These are phyloP conservation scores for Aptenodytes forsteri DNA, from an alignment of 2,113 vertebrate species.

Conservation along the genomic window DNA sequence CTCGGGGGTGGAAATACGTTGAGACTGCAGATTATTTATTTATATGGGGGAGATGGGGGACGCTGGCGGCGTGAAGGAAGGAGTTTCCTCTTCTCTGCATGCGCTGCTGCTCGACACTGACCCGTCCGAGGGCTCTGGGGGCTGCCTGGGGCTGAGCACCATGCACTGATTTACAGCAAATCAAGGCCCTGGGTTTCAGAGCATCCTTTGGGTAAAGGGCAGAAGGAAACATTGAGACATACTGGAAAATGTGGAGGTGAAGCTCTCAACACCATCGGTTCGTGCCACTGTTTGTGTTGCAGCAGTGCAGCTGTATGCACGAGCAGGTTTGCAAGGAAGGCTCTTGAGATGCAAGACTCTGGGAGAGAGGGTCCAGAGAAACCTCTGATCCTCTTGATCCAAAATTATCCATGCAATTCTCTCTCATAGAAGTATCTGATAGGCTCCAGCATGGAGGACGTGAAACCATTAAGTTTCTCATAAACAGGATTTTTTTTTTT, in stretches of 20 bases:
- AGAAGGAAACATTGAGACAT: neutral
- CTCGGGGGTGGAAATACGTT: neutral
- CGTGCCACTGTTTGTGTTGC: accelerated
- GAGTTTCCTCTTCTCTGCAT: neutral
- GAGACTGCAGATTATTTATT: conserved; percentile 30
- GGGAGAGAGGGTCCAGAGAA: neutral
- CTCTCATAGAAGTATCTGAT: neutral
- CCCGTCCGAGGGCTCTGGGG: neutral
- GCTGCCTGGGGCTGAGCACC: neutral
- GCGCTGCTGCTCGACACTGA: accelerated
- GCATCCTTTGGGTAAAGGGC: neutral
- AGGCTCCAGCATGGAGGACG: neutral
- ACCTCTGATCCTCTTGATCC: neutral
- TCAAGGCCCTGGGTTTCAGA: neutral
- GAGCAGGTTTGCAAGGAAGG: neutral
- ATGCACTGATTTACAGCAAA: neutral
- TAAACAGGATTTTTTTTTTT: neutral
- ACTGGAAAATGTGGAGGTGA: neutral
- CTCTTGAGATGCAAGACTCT: neutral
- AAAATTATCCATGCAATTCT: neutral
- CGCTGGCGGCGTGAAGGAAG: neutral
- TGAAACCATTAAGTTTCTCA: neutral
- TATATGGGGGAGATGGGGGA: neutral
- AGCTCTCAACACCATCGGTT: neutral
- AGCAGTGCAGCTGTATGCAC: accelerated